A percentile compares a stretch with the other conserved stretches of the same genome.
Evolutionary conservation across 2,888 invertebrate species (phyloP).

Genomic region (Limenitis camilla): DNA sequence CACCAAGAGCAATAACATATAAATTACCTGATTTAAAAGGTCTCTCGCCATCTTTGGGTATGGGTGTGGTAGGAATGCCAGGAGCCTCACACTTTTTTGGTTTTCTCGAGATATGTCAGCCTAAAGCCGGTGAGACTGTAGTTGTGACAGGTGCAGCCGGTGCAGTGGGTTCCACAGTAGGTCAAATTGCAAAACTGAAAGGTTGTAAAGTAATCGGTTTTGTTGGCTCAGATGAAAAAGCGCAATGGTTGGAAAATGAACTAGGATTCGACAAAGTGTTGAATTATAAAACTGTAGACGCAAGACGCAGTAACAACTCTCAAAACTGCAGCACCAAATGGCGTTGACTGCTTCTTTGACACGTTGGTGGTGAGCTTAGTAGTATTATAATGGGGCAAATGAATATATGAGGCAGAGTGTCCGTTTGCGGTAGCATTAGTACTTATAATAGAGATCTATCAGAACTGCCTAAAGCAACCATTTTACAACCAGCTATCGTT

Average conservation of each 20-base stretch:
- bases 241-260: slow-evolving; percentile 76
- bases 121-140: slow-evolving; percentile 78
- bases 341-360: slow-evolving; percentile 83
- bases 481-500: slow-evolving; percentile 73
- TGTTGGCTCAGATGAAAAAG: slow-evolving; percentile 80
- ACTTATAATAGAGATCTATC: slow-evolving; percentile 42
- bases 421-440: slow-evolving; percentile 50
- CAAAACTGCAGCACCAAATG: slow-evolving; percentile 76
- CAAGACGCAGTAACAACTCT: slow-evolving; percentile 58
- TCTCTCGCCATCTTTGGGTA: slow-evolving; percentile 57
- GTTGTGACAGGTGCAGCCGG: slow-evolving; percentile 81
- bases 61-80: slow-evolving; percentile 77
- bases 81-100: slow-evolving; percentile 82
- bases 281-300: slow-evolving; percentile 78
- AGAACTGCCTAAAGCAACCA: slow-evolving; percentile 42
- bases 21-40: slow-evolving; percentile 67
- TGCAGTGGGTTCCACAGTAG: slow-evolving; percentile 83
- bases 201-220: slow-evolving; percentile 76
- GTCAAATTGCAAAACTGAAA: slow-evolving; percentile 81
- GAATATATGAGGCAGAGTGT: slow-evolving; percentile 52
- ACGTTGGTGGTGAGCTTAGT: slow-evolving; percentile 79
- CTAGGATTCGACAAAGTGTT: slow-evolving; percentile 79
- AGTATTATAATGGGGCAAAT: slow-evolving; percentile 72
- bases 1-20: slow-evolving; percentile 22
- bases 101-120: slow-evolving; percentile 76